Evolutionary conservation across 2,888 invertebrate species (phyloP), one percentile per base, ranked within the genome.

Genomic region (Spodoptera exigua): DNA sequence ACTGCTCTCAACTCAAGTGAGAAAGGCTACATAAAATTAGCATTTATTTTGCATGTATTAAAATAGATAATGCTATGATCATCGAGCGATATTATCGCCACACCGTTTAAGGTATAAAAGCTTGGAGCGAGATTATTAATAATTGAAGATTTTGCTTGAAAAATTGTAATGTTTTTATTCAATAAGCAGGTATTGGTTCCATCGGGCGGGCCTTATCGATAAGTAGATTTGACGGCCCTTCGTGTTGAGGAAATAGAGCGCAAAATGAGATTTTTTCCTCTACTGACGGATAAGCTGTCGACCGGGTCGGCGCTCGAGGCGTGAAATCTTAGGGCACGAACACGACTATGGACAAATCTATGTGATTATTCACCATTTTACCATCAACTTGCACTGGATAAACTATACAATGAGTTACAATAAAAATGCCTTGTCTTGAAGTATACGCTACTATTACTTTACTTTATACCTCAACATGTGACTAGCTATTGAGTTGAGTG

Each of bases 301-400:
- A 37, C 3, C 53, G 65, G 63, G 69, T 76, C 70, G 62, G 17
- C 49, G 77, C 46, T 62, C 71, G 53, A 45, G 43, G 57, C 74
- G 70, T 72, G 72, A 74, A 74, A 77, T 76, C 61, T 70, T 55
- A 63, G 60, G 68, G 48, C 76, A 77, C 74, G 77, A 71, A 39
- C 62, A 60, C 64, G 62, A 46, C 35, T 52, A 27, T 27, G 46
- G 59, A 40, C 52, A 59, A 67, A 68, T 59, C 62, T 62, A 18
- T 48, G 40, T 32, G 44, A 47, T 34, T 49, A 37, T 37, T 61
- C 51, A 41, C 47, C 34, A 41, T 27, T 27, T 27, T 27, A 27
- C 27, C 27, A 5, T 27, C 27, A 27, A 27, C 7, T 27, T 27
- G 27, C 27, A 27, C 4, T 1, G 9, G 27, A 27, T 9, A 9